These are phyloP conservation scores for Danionella dracula DNA, from an alignment of 2,797 vertebrate genomes.

Conservation along the genomic window DNA sequence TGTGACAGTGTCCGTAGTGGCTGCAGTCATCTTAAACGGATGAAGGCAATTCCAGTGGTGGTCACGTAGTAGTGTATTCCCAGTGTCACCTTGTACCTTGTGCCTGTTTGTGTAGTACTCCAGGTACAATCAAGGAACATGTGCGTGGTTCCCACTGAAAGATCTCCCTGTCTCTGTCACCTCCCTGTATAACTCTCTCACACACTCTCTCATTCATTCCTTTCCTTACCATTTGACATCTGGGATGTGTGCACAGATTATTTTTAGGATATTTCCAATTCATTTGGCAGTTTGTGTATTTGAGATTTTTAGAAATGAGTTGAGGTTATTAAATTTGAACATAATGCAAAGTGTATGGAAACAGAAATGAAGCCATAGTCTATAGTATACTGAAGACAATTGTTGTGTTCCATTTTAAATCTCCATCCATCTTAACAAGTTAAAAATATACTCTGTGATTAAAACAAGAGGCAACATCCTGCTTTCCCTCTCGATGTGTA, in stretches of 20 bases:
- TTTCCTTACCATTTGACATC: constrained; percentile 45
- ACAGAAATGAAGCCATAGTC: constrained; percentile 26
- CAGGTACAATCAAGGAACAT: constrained; percentile 41
- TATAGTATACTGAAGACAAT: constrained; percentile 29
- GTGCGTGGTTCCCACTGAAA: constrained; percentile 37
- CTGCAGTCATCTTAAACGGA: constrained; percentile 45
- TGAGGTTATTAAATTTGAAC: constrained; percentile 58
- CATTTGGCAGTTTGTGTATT: constrained; percentile 70
- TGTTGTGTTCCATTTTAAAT: too few relatives aligned
- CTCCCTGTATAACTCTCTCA: constrained; percentile 39
- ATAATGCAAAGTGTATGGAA: constrained; percentile 49
- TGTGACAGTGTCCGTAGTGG: constrained; percentile 43
- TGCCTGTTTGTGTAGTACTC: constrained; percentile 49
- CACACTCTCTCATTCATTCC: not conserved
- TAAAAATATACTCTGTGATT: too few relatives aligned
- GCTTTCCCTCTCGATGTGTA: too few relatives aligned
- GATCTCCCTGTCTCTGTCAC: constrained; percentile 39
- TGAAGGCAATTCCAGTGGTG: constrained; percentile 43
- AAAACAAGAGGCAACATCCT: too few relatives aligned
- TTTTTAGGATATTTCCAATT: constrained; percentile 67
- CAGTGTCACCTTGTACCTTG: constrained; percentile 51
- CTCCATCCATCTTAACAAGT: too few relatives aligned
- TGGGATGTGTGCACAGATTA: constrained; percentile 72
- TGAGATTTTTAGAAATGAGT: constrained; percentile 65
- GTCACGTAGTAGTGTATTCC: constrained; percentile 44